Base-by-base conservation (phyloP, 2,113 vertebrate genomes). In the Arenaria interpres region DNA sequence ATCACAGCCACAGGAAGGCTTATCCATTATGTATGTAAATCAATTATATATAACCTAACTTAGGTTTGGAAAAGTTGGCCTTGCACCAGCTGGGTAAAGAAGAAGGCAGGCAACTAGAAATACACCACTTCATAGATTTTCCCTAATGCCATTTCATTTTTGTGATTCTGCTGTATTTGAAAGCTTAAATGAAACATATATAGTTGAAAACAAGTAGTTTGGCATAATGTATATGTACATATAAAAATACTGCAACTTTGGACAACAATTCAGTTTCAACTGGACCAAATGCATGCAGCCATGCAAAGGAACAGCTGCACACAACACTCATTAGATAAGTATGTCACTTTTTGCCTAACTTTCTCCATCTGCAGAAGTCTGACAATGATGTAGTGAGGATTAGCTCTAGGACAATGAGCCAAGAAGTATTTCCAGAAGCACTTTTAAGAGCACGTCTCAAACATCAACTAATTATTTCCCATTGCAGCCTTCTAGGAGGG, bases 341-440 rank as follows among this genome's bases (percentile, higher is more conserved):
- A 51, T 1, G 3, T 50, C 25, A 46, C 39, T 64, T 88, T 93
- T 88, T 89, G 20, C 63, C 45, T 76, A 23, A 46, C n/a, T 45
- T 95, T 85, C 71, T 85, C 78, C 72, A 69, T n/a, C 62, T 79
- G 53, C 30, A 77, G 82, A 93, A 88, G 25, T 15, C 63, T 74
- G 77, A 60, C 66, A 87, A 67, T 30, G 85, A 39, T 2, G 13
- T 28, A 62, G 27, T 14, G 17, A 91, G 53, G 62, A 94, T 85
- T 78, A 91, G 24, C 73, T 82, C 48, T 33, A 76, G 63, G 62
- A 88, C 53, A 94, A 56, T 10, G 35, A 95, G 43, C 54, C 82
- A 76, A 88, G 86, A 95, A 89, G 66, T 91, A 73, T 54, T 79
- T 85, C 85, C 84, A 91, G 76, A 78, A 95, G 33, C 57, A 82